Conservation (phyloP, 2,113 vertebrate genomes). For the Neolamprologus brichardi region DNA sequence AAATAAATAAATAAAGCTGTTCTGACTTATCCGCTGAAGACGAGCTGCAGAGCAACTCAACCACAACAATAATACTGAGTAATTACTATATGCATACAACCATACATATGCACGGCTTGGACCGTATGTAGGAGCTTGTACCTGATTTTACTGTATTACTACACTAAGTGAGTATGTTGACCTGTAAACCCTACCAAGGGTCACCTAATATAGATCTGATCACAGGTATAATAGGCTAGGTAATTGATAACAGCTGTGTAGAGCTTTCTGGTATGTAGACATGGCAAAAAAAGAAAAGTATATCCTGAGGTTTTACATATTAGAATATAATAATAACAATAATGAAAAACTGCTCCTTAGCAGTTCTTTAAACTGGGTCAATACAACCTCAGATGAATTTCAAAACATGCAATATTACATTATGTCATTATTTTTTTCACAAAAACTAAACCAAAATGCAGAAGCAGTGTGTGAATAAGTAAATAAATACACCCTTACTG, state of each 20-base stretch:
- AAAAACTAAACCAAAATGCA: background rate
- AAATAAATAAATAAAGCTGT: background rate
- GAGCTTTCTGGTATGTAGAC: background rate
- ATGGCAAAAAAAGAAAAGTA: background rate
- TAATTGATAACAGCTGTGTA: background rate
- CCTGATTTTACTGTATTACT: background rate
- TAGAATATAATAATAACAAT: background rate
- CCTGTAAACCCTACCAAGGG: background rate
- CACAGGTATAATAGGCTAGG: background rate
- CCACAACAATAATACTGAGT: background rate
- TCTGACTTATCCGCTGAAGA: background rate
- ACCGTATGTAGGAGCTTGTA: background rate
- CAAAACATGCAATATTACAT: background rate
- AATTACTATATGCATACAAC: background rate
- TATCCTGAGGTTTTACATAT: background rate
- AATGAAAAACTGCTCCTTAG: background rate
- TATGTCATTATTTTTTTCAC: background rate
- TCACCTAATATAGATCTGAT: background rate
- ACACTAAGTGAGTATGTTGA: background rate
- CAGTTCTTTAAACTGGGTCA: background rate
- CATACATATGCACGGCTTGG: background rate
- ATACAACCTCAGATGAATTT: background rate
- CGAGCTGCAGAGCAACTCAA: background rate
- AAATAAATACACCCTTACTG: background rate
- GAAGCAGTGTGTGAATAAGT: background rate